Evolutionary conservation across 2,888 invertebrate genomes (phyloP).

Genomic region (Desoria tigrina): DNA sequence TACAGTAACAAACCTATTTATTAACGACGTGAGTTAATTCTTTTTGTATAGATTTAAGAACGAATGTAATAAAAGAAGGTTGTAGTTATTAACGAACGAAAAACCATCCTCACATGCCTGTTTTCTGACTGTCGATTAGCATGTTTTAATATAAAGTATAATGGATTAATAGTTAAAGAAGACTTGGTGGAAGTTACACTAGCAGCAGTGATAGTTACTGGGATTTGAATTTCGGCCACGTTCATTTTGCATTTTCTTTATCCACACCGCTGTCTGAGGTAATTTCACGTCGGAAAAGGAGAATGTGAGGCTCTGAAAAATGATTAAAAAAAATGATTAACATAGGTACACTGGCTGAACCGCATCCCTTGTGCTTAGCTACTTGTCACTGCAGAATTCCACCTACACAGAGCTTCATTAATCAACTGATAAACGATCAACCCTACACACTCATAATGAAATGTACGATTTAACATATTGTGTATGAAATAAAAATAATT

Average conservation of each 20-base stretch:
- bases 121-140: slow-evolving; percentile 2
- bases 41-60: slow-evolving; percentile 1
- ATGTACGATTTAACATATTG: too few relatives aligned
- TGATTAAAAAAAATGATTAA: slow-evolving; percentile 15
- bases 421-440: too few relatives aligned
- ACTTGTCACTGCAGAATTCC: too few relatives aligned
- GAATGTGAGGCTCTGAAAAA: slow-evolving; percentile 79
- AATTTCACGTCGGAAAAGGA: slow-evolving; percentile 67
- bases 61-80: slow-evolving; percentile 2
- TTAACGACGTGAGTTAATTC: too few relatives aligned
- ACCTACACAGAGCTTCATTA: too few relatives aligned
- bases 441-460: too few relatives aligned
- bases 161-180: too few relatives aligned
- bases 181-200: neutral
- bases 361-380: too few relatives aligned
- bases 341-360: neutral
- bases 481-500: too few relatives aligned
- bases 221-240: neutral
- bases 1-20: too few relatives aligned
- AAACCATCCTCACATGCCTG: neutral
- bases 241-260: neutral
- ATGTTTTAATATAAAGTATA: too few relatives aligned
- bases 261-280: slow-evolving; percentile 2
- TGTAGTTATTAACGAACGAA: slow-evolving; percentile 9
- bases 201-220: neutral